Evolutionary conservation across 2,797 vertebrate genomes (phyloP).

Genomic region (Sus cebifrons): DNA sequence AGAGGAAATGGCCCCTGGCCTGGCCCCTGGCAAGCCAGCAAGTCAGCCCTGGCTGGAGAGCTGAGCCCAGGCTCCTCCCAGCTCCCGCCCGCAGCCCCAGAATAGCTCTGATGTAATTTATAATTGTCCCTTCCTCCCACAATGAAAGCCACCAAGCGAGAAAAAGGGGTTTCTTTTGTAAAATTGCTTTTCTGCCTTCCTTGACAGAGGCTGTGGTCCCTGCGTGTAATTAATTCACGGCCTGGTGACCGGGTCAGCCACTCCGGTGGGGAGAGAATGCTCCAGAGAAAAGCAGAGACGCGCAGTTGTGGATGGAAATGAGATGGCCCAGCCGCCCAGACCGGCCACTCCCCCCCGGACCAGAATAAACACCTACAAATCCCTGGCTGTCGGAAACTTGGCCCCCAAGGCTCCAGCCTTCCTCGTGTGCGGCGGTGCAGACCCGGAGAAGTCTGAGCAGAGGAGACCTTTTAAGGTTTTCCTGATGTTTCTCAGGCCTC

Average conservation of each 20-base stretch:
- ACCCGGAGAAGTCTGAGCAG: background rate
- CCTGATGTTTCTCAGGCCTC: background rate
- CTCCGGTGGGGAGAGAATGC: background rate
- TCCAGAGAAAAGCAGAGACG: background rate
- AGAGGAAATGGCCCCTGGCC: background rate
- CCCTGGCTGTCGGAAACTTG: accelerated
- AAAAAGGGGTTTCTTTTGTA: constrained; percentile 46
- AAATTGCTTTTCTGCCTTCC: constrained; percentile 59
- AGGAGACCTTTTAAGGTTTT: background rate
- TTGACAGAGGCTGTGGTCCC: constrained; percentile 13
- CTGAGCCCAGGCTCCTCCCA: background rate
- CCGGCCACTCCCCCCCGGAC: accelerated
- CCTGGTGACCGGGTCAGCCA: background rate
- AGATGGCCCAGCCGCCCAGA: accelerated
- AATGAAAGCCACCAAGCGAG: constrained; percentile 47
- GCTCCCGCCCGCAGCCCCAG: accelerated
- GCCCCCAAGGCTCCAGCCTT: background rate
- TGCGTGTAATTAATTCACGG: constrained; percentile 44
- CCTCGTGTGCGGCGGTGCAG: accelerated
- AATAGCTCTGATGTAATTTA: constrained; percentile 43
- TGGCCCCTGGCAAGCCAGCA: background rate
- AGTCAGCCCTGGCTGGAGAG: background rate
- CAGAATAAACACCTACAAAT: background rate
- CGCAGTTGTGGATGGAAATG: background rate
- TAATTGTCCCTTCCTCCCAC: background rate